Percentiles rank a stretch among this genome's conserved stretches.
These are phyloP conservation scores for Aphyosemion australe DNA, from an alignment of 2,113 vertebrate species.

Conservation along the genomic window DNA sequence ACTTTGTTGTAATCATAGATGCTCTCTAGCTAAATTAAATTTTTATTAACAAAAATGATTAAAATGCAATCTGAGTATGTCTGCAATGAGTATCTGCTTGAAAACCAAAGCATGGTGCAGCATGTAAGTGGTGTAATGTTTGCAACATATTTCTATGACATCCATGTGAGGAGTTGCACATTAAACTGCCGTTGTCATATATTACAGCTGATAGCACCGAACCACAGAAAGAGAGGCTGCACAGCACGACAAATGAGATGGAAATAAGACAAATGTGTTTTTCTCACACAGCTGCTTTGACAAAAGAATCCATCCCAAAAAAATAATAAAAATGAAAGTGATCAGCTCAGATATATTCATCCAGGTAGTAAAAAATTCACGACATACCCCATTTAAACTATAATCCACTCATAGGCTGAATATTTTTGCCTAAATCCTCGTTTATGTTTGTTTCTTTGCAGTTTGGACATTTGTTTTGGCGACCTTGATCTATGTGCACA, in stretches of 20 bases:
- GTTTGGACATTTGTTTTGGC: not conserved
- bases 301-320: not conserved
- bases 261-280: not conserved
- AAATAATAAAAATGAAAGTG: not conserved
- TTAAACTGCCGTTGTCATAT: not conserved
- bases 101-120: too few species aligned
- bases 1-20: constrained; percentile 8
- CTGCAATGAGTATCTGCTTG: too few species aligned
- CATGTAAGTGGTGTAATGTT: too few species aligned
- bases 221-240: not conserved
- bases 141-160: not conserved
- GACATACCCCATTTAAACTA: too few species aligned
- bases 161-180: not conserved
- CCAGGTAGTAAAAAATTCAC: not conserved
- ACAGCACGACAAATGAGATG: not conserved
- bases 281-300: not conserved
- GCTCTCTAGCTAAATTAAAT: not conserved
- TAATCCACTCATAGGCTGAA: too few species aligned
- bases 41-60: too few species aligned
- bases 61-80: not conserved
- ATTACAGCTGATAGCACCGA: not conserved
- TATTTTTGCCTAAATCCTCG: too few species aligned
- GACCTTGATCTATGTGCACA: not conserved
- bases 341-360: not conserved
- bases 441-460: not conserved